Evolutionary conservation across 2,888 invertebrate species (phyloP), one percentile per base, ranked within the genome.

Genomic region (Catocala nupta): DNA sequence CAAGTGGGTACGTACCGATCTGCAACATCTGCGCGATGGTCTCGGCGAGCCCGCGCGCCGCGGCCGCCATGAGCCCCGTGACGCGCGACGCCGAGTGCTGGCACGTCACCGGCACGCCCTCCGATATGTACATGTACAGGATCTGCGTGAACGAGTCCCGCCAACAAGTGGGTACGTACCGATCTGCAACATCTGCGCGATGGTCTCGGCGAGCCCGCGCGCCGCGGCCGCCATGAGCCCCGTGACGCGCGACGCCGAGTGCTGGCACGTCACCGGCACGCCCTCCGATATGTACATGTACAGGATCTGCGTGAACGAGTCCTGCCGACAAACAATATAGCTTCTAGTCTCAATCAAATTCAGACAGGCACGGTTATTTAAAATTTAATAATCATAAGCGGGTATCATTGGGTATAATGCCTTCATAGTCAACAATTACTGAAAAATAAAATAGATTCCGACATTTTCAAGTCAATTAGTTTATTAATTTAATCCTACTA

Each of bases 191-290:
- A 98, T 94, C 82, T 96, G 96, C 68, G 96, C 95, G 10, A 96
- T 95, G 55, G 96, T 95, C 68, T 96, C 95, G 0, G 95, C 71
- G 68, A 96, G 96, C 0, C 98, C 98, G 70, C 96, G 93, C 42
- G 95, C 95, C 10, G 97, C 96, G 55, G 98, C 97, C 0, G 96
- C 96, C 96, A 98, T 98, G 75, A 98, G 94, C 0, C 97, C 95
- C 11, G 97, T 96, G 65, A 95, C 95, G 10, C 95, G 95, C 1
- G 95, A 96, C 63, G 89, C 87, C 0, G 96, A 94, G 85, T 97
- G 97, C 73, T 95, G 95, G 85, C 96, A 96, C 88, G 97, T 96
- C 55, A 97, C 96, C 7, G 96, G 95, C 65, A 97, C 96, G 73
- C 96, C 96, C 88, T 98, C 98, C 60, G 96, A 96, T 67, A 97